Percentiles rank a stretch among this genome's conserved stretches.
phyloP scores from a whole-genome alignment of 2,888 invertebrate genomes.

The Ctenicera cuprea region DNA sequence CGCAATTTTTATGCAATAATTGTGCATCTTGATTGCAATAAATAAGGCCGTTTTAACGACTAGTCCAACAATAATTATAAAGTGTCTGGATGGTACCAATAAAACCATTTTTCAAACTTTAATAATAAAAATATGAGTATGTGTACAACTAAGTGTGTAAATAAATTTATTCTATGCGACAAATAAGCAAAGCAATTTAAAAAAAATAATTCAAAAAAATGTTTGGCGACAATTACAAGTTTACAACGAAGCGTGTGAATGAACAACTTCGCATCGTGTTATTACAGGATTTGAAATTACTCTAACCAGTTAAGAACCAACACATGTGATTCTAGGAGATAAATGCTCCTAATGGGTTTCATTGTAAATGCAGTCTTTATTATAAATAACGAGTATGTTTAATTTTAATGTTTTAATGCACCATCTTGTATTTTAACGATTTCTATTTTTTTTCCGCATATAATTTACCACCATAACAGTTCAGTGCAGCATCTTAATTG shows the following conservation, averaged over 20 bases:
- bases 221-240: constrained; percentile 8
- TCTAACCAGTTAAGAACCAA: constrained; percentile 40
- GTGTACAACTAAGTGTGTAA: too few species aligned
- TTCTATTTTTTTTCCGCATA: too few species aligned
- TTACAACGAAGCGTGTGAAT: constrained; percentile 30
- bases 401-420: neutral
- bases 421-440: too few species aligned
- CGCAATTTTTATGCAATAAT: neutral
- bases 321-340: constrained; percentile 26
- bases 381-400: neutral
- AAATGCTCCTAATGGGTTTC: constrained; percentile 20
- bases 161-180: too few species aligned
- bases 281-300: constrained; percentile 30
- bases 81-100: neutral
- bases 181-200: too few species aligned
- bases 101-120: neutral
- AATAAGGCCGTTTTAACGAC: too few species aligned
- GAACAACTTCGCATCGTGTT: constrained; percentile 27
- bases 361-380: constrained; percentile 14
- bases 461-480: too few species aligned
- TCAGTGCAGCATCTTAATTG: too few species aligned
- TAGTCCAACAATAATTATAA: neutral
- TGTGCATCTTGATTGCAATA: neutral
- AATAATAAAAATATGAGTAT: too few species aligned
- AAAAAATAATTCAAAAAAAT: too few species aligned